These are phyloP conservation scores for Villa cingulata DNA, from an alignment of 2,888 invertebrate species.

Conservation along the genomic window DNA sequence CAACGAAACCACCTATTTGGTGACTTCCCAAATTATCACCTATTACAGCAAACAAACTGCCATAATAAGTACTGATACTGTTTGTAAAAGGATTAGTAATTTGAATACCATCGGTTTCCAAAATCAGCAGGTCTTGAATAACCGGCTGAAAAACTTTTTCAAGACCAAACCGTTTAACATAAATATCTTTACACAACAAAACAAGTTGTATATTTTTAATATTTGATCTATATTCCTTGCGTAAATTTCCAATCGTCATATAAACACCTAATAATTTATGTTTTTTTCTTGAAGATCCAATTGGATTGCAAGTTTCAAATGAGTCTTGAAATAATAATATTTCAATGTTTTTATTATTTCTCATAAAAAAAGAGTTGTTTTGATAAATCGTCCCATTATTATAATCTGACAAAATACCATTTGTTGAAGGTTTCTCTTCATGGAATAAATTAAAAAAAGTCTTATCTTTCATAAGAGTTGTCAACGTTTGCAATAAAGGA, in stretches of 20 bases:
- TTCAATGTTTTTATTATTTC: conserved; percentile 1
- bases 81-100: neutral
- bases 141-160: conserved; percentile 15
- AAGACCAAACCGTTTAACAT: conserved; percentile 18
- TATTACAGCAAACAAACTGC: conserved; percentile 16
- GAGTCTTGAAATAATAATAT: conserved; percentile 22
- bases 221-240: conserved; percentile 15
- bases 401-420: neutral
- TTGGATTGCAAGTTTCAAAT: conserved; percentile 22
- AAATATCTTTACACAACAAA: conserved; percentile 18
- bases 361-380: conserved; percentile 12
- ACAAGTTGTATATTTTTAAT: conserved; percentile 20
- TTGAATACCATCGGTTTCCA: conserved; percentile 18
- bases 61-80: conserved; percentile 12
- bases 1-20: conserved; percentile 20
- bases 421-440: neutral
- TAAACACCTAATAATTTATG: conserved; percentile 23
- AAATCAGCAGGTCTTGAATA: conserved; percentile 16
- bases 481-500: conserved; percentile 8
- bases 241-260: conserved; percentile 20
- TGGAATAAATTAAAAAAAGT: neutral
- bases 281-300: conserved; percentile 20
- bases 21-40: conserved; percentile 21
- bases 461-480: conserved; percentile 4
- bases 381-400: conserved; percentile 10